Evolutionary conservation across 1,140 invertebrate species (phyloP).

Genomic region (Reticulitermes speratus): DNA sequence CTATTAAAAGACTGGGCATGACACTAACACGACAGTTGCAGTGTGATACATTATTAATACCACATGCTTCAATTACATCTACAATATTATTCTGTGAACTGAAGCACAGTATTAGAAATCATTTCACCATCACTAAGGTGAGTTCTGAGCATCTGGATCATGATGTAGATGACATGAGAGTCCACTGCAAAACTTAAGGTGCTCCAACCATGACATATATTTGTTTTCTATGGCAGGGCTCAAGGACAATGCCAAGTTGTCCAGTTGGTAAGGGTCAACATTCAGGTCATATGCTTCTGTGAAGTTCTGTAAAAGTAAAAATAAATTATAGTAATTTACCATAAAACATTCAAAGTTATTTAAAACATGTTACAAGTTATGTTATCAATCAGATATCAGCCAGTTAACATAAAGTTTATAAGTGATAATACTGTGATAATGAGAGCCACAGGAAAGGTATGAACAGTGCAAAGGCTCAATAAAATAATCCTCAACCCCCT

Average conservation of each 20-base stretch:
- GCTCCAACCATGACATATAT: neutral
- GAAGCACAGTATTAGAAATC: no score
- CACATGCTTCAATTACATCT: no score
- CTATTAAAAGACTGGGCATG: no score
- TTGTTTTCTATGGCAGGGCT: neutral
- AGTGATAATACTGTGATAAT: no score
- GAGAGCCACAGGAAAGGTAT: no score
- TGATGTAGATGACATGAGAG: neutral
- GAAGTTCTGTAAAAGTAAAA: slow-evolving; percentile 56
- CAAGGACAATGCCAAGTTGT: slow-evolving; percentile 53
- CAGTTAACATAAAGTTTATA: no score
- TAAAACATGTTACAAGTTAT: neutral
- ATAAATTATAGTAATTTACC: neutral
- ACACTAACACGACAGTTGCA: no score
- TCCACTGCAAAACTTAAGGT: neutral
- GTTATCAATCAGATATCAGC: neutral
- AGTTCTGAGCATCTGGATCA: neutral
- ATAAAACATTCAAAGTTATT: neutral
- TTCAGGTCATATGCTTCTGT: slow-evolving; percentile 69
- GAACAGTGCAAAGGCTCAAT: no score
- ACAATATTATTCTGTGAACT: no score
- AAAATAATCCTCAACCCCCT: no score
- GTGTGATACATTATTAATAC: no score
- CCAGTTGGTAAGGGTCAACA: slow-evolving; percentile 66
- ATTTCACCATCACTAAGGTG: no score